Evolutionary conservation across 2,113 vertebrate species (phyloP).

Genomic region (Anarhynchus alexandrinus): DNA sequence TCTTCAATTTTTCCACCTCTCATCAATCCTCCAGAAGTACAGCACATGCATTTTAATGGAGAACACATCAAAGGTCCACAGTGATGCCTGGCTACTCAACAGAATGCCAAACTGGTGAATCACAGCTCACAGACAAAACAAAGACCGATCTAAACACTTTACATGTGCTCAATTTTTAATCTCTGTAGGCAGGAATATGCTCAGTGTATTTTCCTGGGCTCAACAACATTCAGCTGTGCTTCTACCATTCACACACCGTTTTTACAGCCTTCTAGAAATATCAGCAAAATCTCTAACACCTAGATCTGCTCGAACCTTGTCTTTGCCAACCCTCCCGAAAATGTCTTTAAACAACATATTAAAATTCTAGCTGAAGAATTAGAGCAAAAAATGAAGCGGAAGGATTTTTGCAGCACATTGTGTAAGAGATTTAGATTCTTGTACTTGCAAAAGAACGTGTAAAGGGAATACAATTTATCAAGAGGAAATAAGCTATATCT

Average conservation of each 20-base stretch:
- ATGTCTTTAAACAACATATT: background rate
- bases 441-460: background rate
- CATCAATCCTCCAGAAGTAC: conserved; percentile 53
- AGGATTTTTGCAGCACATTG: background rate
- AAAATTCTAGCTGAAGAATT: background rate
- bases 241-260: background rate
- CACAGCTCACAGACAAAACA: conserved; percentile 23
- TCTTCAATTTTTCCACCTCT: conserved; percentile 61
- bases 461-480: background rate
- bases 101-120: conserved; percentile 50
- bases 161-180: background rate
- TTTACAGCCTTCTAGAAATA: conserved; percentile 40
- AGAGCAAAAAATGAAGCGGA: background rate
- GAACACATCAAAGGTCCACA: conserved; percentile 49
- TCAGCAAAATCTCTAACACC: background rate
- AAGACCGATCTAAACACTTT: conserved; percentile 9
- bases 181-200: background rate
- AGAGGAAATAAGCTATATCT: background rate
- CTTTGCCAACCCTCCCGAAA: background rate
- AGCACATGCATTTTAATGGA: conserved; percentile 56
- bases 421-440: background rate
- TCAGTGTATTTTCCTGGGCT: background rate
- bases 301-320: background rate
- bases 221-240: background rate
- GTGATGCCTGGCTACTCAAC: conserved; percentile 45